phyloP scores from a whole-genome alignment of 1,140 invertebrate genomes.

The Drosophila guanche region DNA sequence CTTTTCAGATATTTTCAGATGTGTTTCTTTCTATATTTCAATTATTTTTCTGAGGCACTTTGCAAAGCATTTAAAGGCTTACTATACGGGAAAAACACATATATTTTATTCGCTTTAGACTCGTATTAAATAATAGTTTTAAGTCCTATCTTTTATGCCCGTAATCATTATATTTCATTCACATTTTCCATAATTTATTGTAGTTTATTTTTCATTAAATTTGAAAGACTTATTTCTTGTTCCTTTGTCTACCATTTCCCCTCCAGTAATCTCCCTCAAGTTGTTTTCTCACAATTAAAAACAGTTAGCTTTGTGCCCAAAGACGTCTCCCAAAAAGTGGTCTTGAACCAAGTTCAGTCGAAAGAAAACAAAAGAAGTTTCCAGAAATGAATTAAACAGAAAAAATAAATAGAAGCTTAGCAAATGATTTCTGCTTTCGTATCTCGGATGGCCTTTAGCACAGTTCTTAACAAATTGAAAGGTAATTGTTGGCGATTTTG shows the following conservation, averaged over 20 bases:
- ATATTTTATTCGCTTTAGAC: slow-evolving; percentile 4
- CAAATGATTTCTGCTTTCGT: slow-evolving; percentile 37
- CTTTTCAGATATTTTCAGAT: slow-evolving; percentile 30
- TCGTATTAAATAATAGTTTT: neutral
- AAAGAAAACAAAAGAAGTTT: slow-evolving; percentile 34
- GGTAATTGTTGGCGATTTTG: slow-evolving; percentile 61
- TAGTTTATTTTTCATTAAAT: too few species aligned
- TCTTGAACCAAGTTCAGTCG: slow-evolving; percentile 22
- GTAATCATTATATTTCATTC: too few species aligned
- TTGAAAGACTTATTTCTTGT: too few species aligned
- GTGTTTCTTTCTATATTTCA: slow-evolving; percentile 16
- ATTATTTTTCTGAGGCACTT: slow-evolving; percentile 52
- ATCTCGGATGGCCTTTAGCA: slow-evolving; percentile 39
- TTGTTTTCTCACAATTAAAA: slow-evolving; percentile 7
- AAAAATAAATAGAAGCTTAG: slow-evolving; percentile 23
- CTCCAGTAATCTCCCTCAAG: too few species aligned
- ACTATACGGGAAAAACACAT: slow-evolving; percentile 11
- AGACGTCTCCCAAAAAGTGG: slow-evolving; percentile 18
- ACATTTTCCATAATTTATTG: too few species aligned
- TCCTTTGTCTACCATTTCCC: too few species aligned
- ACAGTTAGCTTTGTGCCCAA: neutral
- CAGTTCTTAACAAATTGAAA: slow-evolving; percentile 70
- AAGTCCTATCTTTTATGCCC: too few species aligned
- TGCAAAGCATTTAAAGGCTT: slow-evolving; percentile 56
- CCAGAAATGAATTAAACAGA: slow-evolving; percentile 20